phyloP scores from a whole-genome alignment of 2,113 vertebrate species.

The Colius striatus region DNA sequence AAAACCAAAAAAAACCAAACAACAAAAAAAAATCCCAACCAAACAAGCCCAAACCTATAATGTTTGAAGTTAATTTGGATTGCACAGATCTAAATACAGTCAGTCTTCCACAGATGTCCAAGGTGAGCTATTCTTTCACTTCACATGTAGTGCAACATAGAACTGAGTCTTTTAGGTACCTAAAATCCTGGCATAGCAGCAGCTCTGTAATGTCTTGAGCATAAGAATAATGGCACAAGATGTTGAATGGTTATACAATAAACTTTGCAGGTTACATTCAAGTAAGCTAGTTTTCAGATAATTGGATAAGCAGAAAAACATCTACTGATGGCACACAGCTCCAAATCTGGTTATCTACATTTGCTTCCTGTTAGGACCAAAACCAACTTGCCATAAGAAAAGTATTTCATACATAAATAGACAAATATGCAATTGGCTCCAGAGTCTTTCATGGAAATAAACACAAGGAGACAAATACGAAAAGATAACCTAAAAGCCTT shows the following conservation, averaged over 20 bases:
- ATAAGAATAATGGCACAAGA: not conserved
- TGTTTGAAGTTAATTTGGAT: not conserved
- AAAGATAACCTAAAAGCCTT: conserved; percentile 42
- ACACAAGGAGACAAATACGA: not conserved
- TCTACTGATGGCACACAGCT: not conserved
- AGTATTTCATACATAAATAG: not conserved
- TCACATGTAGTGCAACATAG: not conserved
- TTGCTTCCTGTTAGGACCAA: not conserved
- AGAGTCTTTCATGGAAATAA: not conserved
- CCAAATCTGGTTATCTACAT: not conserved
- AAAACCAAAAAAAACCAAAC: not conserved
- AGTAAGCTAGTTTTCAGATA: not conserved
- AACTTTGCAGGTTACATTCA: not conserved
- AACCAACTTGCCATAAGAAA: not conserved
- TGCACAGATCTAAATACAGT: not conserved
- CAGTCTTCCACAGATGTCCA: not conserved
- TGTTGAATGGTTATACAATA: not conserved
- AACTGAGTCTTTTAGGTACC: not conserved
- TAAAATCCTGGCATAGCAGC: not conserved
- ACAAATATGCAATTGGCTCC: not conserved
- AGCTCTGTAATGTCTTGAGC: not conserved
- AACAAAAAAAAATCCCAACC: too few species aligned
- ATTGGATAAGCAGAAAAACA: not conserved
- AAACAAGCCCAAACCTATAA: not conserved
- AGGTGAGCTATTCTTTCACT: not conserved